These are phyloP conservation scores for Acanthaster planci DNA, from an alignment of 35 echinoderm and acorn worm genomes.

Conservation along the genomic window DNA sequence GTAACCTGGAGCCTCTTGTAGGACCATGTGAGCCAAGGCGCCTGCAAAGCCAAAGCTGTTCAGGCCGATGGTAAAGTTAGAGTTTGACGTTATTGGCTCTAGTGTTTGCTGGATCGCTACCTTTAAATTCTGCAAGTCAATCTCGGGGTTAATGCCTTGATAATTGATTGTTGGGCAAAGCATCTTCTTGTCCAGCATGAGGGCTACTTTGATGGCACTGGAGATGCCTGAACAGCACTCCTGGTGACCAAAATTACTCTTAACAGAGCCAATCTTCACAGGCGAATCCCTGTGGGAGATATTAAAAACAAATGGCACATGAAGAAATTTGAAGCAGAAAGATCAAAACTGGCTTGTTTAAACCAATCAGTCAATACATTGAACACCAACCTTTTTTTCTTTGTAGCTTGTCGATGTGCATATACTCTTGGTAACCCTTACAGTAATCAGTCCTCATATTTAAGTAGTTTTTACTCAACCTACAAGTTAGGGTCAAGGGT, in stretches of 20 bases:
- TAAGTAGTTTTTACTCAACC: too few species aligned
- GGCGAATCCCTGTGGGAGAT: slow-evolving; percentile 26
- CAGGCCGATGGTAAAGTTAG: slow-evolving; percentile 50
- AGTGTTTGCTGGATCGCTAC: slow-evolving; percentile 50
- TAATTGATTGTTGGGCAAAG: slow-evolving; percentile 85
- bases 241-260: slow-evolving; percentile 91
- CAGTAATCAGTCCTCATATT: too few species aligned
- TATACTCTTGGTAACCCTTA: too few species aligned
- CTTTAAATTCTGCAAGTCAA: slow-evolving; percentile 63
- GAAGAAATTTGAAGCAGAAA: too few species aligned
- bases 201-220: slow-evolving; percentile 79
- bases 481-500: too few species aligned
- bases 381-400: too few species aligned
- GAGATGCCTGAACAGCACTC: slow-evolving; percentile 69
- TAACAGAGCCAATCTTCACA: slow-evolving; percentile 82
- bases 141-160: slow-evolving; percentile 60
- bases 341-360: too few species aligned
- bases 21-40: slow-evolving; percentile 77
- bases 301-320: too few species aligned
- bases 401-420: too few species aligned
- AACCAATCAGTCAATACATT: too few species aligned
- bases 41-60: slow-evolving; percentile 94
- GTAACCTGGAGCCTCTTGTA: slow-evolving; percentile 68
- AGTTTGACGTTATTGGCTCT: slow-evolving; percentile 32
- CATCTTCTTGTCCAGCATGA: slow-evolving; percentile 75